Conservation (phyloP, 1,140 invertebrate genomes). For the Euura lappo region DNA sequence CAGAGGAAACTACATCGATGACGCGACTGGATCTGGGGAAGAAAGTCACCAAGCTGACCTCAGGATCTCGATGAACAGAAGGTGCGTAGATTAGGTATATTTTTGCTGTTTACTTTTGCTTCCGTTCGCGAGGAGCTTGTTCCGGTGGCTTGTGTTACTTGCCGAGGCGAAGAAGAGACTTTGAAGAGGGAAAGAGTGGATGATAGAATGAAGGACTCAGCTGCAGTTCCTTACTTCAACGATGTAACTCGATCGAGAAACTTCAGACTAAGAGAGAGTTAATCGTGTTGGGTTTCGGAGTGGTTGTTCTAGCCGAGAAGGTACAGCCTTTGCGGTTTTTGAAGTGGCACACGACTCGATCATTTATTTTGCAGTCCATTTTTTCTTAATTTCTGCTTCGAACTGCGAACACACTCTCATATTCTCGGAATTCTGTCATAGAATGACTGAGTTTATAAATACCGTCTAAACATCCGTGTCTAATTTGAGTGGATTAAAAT, state of each 20-base stretch:
- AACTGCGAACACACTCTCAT: too few relatives aligned
- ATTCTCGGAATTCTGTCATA: too few relatives aligned
- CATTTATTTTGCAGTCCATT: too few relatives aligned
- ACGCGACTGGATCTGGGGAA: conserved; percentile 28
- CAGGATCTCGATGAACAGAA: conserved; percentile 42
- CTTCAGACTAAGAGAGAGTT: neutral
- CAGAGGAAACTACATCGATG: conserved; percentile 45
- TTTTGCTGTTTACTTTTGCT: too few relatives aligned
- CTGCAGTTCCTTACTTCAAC: too few relatives aligned
- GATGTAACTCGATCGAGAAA: too few relatives aligned
- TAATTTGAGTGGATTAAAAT: too few relatives aligned
- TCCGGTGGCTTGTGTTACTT: neutral
- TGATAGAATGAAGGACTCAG: neutral
- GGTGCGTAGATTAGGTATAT: conserved; percentile 12
- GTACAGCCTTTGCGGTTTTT: neutral
- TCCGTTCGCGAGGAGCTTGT: neutral
- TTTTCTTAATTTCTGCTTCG: too few relatives aligned
- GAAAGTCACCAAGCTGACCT: conserved; percentile 31
- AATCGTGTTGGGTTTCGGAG: neutral
- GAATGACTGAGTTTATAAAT: too few relatives aligned
- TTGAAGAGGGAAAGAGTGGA: neutral
- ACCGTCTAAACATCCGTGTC: too few relatives aligned
- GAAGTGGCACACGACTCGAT: too few relatives aligned
- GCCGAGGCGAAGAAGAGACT: neutral
- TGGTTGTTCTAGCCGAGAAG: neutral